Conservation (phyloP, 2,797 vertebrate genomes). For the Sebastes aleutianus region DNA sequence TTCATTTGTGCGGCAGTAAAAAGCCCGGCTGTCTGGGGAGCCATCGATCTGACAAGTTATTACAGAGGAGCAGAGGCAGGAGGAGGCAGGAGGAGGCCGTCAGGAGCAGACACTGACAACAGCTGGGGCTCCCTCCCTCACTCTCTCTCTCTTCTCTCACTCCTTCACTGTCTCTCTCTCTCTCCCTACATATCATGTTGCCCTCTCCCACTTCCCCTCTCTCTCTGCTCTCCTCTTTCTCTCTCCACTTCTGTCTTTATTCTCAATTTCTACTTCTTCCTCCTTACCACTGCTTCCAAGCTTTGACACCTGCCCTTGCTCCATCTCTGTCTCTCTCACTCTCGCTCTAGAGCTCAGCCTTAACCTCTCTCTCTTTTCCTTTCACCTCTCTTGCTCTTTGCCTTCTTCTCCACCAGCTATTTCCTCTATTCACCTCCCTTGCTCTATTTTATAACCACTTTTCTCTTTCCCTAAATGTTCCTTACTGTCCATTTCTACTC, state of each 20-base stretch:
- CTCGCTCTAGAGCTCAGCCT: background rate
- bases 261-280: background rate
- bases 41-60: conserved; percentile 83
- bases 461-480: background rate
- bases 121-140: conserved; percentile 35
- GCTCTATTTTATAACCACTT: background rate
- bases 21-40: conserved; percentile 62
- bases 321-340: background rate
- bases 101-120: conserved; percentile 69
- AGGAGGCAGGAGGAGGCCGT: conserved; percentile 52
- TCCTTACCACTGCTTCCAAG: background rate
- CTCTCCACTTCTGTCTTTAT: background rate
- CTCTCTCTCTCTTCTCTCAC: background rate
- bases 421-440: background rate
- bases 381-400: background rate
- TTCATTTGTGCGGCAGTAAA: conserved; percentile 69
- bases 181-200: background rate
- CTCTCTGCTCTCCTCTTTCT: background rate
- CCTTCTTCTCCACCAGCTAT: background rate
- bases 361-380: background rate
- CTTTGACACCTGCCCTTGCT: conserved; percentile 8
- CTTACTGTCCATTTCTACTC: background rate
- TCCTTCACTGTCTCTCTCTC: background rate
- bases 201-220: background rate
- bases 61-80: conserved; percentile 69